Evolutionary conservation across 2,888 invertebrate species (phyloP).

Genomic region (Patella caerulea): DNA sequence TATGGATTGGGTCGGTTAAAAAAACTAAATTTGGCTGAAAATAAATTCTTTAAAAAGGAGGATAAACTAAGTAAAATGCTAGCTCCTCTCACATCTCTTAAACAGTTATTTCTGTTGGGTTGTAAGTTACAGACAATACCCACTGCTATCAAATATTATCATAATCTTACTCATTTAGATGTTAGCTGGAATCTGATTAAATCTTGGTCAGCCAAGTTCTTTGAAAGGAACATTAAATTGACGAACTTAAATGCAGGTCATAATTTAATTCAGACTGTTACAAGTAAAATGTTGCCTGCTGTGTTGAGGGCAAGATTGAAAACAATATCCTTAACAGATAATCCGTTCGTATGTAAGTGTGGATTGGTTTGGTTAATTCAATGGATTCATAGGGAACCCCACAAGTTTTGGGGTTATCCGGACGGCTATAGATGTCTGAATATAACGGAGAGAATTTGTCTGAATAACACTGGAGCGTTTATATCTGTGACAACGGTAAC

Average conservation of each 20-base stretch:
- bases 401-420: background rate
- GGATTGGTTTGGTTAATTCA: constrained; percentile 59
- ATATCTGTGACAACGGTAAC: background rate
- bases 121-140: background rate
- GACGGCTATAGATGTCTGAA: background rate
- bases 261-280: background rate
- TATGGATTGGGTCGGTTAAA: background rate
- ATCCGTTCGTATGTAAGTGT: constrained; percentile 78
- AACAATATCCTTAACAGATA: constrained; percentile 75
- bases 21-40: background rate
- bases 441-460: background rate
- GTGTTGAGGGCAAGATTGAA: constrained; percentile 6
- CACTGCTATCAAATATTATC: background rate
- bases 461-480: background rate
- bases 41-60: background rate
- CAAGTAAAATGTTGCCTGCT: background rate
- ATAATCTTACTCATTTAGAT: background rate
- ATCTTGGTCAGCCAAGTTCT: background rate
- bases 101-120: background rate
- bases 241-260: background rate
- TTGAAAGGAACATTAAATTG: background rate
- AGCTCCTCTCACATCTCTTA: background rate
- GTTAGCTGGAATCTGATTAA: background rate
- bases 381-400: constrained; percentile 24
- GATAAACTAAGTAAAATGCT: background rate